Percentiles rank a stretch among this genome's conserved stretches.
These are phyloP conservation scores for Glyptemys insculpta DNA, from an alignment of 2,797 vertebrate species.

Conservation along the genomic window DNA sequence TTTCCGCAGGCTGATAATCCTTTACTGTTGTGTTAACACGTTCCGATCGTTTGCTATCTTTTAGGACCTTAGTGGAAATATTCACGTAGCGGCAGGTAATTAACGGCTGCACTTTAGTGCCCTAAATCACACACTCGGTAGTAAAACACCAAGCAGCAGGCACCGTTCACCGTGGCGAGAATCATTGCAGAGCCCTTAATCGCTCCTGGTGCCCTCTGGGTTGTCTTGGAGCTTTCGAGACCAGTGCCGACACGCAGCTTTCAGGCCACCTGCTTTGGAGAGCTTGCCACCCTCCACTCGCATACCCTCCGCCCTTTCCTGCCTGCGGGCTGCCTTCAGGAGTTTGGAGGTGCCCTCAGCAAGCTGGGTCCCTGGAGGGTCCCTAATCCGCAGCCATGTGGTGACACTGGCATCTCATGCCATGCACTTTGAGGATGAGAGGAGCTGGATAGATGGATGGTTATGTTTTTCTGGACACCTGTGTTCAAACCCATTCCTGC, in stretches of 20 bases:
- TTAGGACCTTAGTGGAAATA: background rate
- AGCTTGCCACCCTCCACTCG: background rate
- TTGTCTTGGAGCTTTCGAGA: background rate
- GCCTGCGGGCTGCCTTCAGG: fast-evolving
- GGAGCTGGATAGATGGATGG: background rate
- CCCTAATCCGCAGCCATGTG: background rate
- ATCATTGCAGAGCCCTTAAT: constrained; percentile 1
- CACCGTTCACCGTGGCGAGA: background rate
- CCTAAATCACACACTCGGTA: constrained; percentile 37
- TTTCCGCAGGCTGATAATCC: background rate
- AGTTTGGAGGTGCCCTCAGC: background rate
- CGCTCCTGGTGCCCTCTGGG: background rate
- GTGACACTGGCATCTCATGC: background rate
- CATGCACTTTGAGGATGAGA: background rate
- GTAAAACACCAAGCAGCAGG: constrained; percentile 20
- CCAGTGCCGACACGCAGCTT: too few relatives aligned
- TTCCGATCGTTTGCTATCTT: background rate
- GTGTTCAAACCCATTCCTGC: background rate
- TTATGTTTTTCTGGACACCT: background rate
- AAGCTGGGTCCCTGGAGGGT: background rate
- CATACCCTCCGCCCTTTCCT: background rate
- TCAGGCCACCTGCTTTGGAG: background rate
- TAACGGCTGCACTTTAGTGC: constrained; percentile 12
- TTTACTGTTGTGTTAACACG: background rate
- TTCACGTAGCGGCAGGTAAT: background rate